phyloP scores from a whole-genome alignment of 64 coral and sea anemone genomes.

The Stylophora pistillata region DNA sequence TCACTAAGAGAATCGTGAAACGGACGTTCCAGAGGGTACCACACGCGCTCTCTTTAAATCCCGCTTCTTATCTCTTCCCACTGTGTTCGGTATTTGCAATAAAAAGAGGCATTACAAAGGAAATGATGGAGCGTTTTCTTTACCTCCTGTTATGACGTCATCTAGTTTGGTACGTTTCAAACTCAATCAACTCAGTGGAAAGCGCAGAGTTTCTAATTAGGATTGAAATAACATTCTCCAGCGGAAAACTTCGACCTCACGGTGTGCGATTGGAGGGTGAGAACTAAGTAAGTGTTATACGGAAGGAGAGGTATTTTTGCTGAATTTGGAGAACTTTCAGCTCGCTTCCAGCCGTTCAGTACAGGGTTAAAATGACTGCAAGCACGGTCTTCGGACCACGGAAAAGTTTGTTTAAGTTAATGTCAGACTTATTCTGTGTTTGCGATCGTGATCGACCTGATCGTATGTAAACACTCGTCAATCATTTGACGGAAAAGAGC shows the following conservation, averaged over 20 bases:
- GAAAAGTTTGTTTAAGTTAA: constrained; percentile 18
- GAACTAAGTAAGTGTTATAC: background rate
- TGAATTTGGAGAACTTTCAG: background rate
- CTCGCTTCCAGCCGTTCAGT: background rate
- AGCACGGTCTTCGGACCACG: background rate
- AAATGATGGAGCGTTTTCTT: constrained; percentile 28
- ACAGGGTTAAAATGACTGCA: background rate
- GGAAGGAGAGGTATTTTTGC: background rate
- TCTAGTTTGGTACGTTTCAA: constrained; percentile 3
- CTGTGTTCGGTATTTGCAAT: constrained; percentile 44
- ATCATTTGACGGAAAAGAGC: background rate
- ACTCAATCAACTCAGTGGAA: background rate
- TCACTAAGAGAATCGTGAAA: background rate
- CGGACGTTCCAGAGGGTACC: background rate
- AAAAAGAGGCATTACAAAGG: constrained; percentile 5
- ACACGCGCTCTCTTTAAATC: background rate
- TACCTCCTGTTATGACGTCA: constrained; percentile 46
- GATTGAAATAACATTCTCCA: background rate
- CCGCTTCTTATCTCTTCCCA: background rate
- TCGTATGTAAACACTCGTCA: constrained; percentile 8
- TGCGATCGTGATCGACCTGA: constrained; percentile 1
- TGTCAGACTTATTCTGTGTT: constrained; percentile 5
- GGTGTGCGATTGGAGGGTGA: background rate
- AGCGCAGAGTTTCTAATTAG: background rate
- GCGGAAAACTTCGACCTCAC: background rate